Base-by-base conservation (phyloP, 2,888 invertebrate genomes). In the Hydriomena furcata region DNA sequence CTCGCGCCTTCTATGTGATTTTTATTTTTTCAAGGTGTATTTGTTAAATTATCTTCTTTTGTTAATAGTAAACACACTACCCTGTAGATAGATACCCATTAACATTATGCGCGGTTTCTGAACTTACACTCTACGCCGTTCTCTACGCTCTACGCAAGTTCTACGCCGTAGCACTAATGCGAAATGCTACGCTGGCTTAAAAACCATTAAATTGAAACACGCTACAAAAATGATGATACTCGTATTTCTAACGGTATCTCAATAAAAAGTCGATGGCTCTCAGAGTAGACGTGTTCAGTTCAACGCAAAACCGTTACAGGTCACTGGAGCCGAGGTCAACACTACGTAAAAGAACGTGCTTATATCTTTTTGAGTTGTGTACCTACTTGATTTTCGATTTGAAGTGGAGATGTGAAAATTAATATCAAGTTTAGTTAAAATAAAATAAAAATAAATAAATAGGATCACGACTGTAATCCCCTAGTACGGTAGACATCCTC, bases 231-330 rank as follows among this genome's bases (percentile, higher is more conserved):
- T 38, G 37, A 32, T 43, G 11, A 24, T 44, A 41, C 27, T 41
- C n/a, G n/a, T n/a, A n/a, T n/a, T n/a, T 25, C 28, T 32, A 17
- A 23, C 11, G 28, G 24, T 36, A 45, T 54, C 38, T 40, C 47
- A 37, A 47, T 47, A 52, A 52, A 50, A 47, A 47, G 28, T 35
- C 45, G 36, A 46, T 52, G 43, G 32, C 42, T 35, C 38, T 27
- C 42, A 31, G 48, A 53, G 52, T 49, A 56, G 50, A 46, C 32
- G 36, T 30, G 43, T 25, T 53, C 46, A 56, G 45, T 54, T 55
- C 47, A 47, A 55, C 47, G 53, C 47, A 45, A 55, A 60, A 59
- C 49, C 51, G 58, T 61, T 61, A 61, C 56, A 55, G 58, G 56
- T 61, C 56, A 40, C 44, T 49, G 55, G 35, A 48, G 46, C 47